phyloP scores from a whole-genome alignment of 1,140 invertebrate genomes.

The Zaprionus gabonicus region DNA sequence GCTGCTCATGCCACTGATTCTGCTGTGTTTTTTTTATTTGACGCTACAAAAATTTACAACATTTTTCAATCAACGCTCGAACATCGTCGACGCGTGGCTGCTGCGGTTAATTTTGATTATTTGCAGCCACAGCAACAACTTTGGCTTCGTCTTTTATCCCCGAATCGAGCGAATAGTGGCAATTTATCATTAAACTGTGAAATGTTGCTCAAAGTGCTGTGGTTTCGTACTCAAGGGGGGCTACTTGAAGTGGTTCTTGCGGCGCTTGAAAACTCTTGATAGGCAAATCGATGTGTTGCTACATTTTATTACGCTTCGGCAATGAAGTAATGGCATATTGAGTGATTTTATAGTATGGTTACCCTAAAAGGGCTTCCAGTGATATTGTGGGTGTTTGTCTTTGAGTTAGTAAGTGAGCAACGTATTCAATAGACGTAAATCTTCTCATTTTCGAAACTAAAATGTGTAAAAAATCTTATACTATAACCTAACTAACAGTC shows the following conservation, averaged over 20 bases:
- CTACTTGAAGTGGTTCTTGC: not conserved
- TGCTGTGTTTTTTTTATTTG: slow-evolving; percentile 56
- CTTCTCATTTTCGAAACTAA: too few relatives aligned
- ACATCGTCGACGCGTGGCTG: slow-evolving; percentile 58
- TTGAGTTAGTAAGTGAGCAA: too few relatives aligned
- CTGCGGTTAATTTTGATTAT: slow-evolving; percentile 75
- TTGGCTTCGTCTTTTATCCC: slow-evolving; percentile 38
- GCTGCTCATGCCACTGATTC: slow-evolving; percentile 4
- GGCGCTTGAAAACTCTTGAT: slow-evolving; percentile 12
- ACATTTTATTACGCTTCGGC: not conserved
- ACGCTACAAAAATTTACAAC: slow-evolving; percentile 73
- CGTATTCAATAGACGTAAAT: too few relatives aligned
- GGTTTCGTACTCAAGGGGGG: not conserved
- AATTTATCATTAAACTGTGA: slow-evolving; percentile 72
- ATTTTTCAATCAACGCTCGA: slow-evolving; percentile 78
- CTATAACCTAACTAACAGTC: too few relatives aligned
- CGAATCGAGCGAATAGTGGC: slow-evolving; percentile 48
- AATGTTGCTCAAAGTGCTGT: slow-evolving; percentile 23
- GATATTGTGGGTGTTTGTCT: too few relatives aligned
- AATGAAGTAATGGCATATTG: not conserved
- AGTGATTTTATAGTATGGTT: not conserved
- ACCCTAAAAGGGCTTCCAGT: not conserved
- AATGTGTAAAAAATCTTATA: too few relatives aligned
- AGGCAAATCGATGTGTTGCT: not conserved
- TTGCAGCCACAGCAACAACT: slow-evolving; percentile 43